phyloP scores from a whole-genome alignment of 2,888 invertebrate genomes.

The Orthonychiurus folsomi region DNA sequence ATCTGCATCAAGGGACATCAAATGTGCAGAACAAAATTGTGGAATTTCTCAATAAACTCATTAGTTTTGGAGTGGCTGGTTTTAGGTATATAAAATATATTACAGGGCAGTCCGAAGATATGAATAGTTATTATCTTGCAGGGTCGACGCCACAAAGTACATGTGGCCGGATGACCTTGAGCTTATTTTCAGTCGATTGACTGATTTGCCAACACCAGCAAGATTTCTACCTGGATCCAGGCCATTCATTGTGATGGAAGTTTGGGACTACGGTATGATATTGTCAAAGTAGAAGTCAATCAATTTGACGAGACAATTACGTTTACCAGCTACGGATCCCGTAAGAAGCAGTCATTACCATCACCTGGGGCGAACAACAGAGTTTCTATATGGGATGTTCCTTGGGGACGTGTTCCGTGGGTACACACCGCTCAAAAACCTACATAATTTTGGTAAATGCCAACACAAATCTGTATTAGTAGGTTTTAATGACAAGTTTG shows the following conservation, averaged over 20 bases:
- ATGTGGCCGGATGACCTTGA: slow-evolving; percentile 60
- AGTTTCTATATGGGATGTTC: slow-evolving; percentile 46
- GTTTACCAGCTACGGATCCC: too few relatives aligned
- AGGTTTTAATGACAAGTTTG: too few relatives aligned
- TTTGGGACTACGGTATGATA: slow-evolving; percentile 43
- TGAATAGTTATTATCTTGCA: slow-evolving; percentile 11
- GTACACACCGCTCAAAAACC: slow-evolving; percentile 34
- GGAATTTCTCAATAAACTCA: slow-evolving; percentile 57
- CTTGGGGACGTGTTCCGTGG: slow-evolving; percentile 39
- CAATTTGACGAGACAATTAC: not conserved
- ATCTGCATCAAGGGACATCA: slow-evolving; percentile 60
- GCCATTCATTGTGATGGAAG: slow-evolving; percentile 49
- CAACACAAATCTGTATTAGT: not conserved
- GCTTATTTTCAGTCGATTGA: slow-evolving; percentile 53
- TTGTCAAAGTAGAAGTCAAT: not conserved
- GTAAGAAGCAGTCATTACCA: slow-evolving; percentile 43
- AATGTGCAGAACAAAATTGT: slow-evolving; percentile 59
- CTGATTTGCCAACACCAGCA: slow-evolving; percentile 47
- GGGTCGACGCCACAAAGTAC: slow-evolving; percentile 49
- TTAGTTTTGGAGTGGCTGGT: slow-evolving; percentile 70
- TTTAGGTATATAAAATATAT: slow-evolving; percentile 46
- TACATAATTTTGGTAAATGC: slow-evolving; percentile 34
- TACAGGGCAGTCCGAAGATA: not conserved
- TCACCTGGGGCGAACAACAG: slow-evolving; percentile 46
- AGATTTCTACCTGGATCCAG: slow-evolving; percentile 57